A percentile compares a stretch with the other conserved stretches of the same genome.
Evolutionary conservation across 2,797 vertebrate genomes (phyloP).

Genomic region (Anguilla anguilla): DNA sequence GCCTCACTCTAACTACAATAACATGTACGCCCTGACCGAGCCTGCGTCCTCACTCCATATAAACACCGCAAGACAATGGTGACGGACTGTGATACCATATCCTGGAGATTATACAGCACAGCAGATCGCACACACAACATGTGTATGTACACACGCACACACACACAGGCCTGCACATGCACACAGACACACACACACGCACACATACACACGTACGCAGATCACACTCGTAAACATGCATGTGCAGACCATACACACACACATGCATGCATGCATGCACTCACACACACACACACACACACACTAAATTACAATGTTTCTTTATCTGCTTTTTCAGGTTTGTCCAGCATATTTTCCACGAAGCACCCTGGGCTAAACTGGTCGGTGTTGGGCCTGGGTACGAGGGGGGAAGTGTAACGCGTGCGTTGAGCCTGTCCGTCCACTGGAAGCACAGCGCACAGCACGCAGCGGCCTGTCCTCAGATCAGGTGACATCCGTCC

Average conservation of each 20-base stretch:
- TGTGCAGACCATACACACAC: too few species aligned
- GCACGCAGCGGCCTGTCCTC: neutral
- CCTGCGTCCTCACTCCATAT: neutral
- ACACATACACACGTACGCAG: neutral
- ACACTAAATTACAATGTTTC: neutral
- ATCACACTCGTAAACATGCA: too few species aligned
- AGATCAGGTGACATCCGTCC: neutral
- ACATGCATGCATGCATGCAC: too few species aligned
- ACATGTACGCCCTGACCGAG: neutral
- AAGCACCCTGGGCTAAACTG: neutral
- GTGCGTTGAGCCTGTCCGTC: neutral
- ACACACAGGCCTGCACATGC: neutral
- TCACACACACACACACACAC: too few species aligned
- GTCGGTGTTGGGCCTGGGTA: neutral
- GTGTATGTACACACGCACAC: neutral
- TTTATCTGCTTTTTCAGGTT: neutral
- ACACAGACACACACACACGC: neutral
- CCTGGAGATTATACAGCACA: neutral
- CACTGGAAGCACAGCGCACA: neutral
- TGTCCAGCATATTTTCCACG: neutral
- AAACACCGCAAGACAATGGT: neutral
- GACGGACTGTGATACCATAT: neutral
- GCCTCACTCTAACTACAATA: constrained; percentile 7
- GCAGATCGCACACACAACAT: neutral
- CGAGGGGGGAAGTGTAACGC: neutral